Conservation (phyloP, 2,113 vertebrate genomes). For the Hydrolagus affinis region DNA sequence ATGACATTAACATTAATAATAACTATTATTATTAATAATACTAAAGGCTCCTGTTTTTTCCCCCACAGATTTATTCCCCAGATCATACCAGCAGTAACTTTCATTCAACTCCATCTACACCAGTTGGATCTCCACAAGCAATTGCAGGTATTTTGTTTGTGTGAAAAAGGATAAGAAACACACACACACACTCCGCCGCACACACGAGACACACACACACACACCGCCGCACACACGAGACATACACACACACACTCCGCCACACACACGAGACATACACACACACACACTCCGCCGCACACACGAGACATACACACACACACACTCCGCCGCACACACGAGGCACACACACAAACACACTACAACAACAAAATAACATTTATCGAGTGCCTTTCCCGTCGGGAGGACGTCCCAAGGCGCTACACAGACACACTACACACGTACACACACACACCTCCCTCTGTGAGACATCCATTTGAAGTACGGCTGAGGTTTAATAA, state of each 20-base stretch:
- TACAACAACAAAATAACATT: no score
- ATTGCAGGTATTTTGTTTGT: conserved; percentile 68
- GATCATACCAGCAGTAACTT: conserved; percentile 98
- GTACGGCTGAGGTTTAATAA: not conserved
- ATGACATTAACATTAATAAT: conserved; percentile 9
- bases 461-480: not conserved
- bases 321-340: accelerated
- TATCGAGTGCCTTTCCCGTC: no score
- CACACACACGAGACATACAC: accelerated
- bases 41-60: conserved; percentile 28
- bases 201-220: accelerated
- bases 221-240: accelerated
- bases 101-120: conserved; percentile 85
- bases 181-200: not conserved
- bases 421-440: not conserved
- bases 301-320: accelerated
- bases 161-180: no score
- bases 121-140: conserved; percentile 87
- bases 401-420: no score
- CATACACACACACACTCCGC: not conserved
- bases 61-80: conserved; percentile 85
- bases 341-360: not conserved
- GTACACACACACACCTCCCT: not conserved
- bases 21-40: no score
- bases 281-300: not conserved